These are phyloP conservation scores for Lepus americanus DNA, from an alignment of 2,113 vertebrate genomes.

Conservation along the genomic window DNA sequence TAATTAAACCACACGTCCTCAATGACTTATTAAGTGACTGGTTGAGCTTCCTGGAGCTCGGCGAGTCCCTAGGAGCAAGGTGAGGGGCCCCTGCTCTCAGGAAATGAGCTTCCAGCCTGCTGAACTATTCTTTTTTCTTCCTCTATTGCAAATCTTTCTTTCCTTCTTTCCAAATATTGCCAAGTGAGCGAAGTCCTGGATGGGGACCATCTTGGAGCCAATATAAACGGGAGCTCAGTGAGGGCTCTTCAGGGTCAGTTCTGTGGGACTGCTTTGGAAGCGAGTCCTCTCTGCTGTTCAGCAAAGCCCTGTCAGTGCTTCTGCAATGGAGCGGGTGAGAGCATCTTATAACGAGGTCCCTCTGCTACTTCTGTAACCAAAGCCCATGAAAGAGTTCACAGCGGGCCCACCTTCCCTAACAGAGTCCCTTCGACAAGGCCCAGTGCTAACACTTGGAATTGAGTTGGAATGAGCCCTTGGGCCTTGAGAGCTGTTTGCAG, in stretches of 20 bases:
- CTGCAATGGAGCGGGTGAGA: background rate
- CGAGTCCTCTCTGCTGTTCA: background rate
- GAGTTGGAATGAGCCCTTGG: no score
- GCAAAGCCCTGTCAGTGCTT: background rate
- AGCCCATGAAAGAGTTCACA: slow-evolving; percentile 5
- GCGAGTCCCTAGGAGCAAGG: background rate
- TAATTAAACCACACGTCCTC: slow-evolving; percentile 87
- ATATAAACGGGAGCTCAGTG: background rate
- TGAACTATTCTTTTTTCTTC: background rate
- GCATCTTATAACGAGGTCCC: background rate
- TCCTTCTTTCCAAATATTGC: slow-evolving; percentile 55
- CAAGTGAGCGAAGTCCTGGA: background rate
- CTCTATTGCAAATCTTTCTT: slow-evolving; percentile 18
- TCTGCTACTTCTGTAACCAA: slow-evolving; percentile 12
- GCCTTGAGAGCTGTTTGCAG: background rate
- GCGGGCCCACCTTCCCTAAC: background rate
- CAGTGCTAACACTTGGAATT: background rate
- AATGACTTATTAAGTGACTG: slow-evolving; percentile 84
- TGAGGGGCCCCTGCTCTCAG: background rate
- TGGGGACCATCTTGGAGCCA: background rate
- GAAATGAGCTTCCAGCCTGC: slow-evolving; percentile 69
- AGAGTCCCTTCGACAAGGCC: background rate
- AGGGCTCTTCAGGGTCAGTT: background rate
- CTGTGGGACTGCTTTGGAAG: background rate
- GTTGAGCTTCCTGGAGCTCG: slow-evolving; percentile 73